Conservation (phyloP, 2,113 vertebrate species). For the Caranx melampygus region DNA sequence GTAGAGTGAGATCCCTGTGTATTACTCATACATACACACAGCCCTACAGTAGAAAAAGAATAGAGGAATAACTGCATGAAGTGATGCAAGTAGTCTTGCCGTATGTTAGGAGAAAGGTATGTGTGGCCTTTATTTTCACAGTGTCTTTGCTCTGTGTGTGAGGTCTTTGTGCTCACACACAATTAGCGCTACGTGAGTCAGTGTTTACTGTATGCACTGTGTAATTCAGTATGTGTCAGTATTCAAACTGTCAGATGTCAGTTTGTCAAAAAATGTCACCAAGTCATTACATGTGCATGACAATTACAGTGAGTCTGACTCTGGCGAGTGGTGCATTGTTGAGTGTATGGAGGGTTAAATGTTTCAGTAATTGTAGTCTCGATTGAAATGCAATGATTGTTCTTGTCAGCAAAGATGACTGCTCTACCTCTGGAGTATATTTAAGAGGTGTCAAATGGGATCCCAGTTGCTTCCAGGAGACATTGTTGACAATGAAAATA, state of each 20-base stretch:
- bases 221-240: conserved; percentile 6
- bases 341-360: conserved; percentile 43
- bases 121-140: conserved; percentile 4
- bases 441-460: conserved; percentile 64
- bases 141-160: conserved; percentile 1
- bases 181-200: conserved; percentile 15
- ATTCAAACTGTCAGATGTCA: conserved; percentile 24
- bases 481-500: conserved; percentile 76
- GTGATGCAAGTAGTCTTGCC: conserved; percentile 30
- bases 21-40: conserved; percentile 62
- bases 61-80: conserved; percentile 41
- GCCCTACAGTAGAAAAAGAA: conserved; percentile 25
- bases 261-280: conserved; percentile 14
- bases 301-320: conserved; percentile 12
- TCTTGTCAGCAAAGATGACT: conserved; percentile 67
- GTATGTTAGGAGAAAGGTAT: conserved; percentile 22
- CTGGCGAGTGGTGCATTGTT: not conserved
- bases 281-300: not conserved
- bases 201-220: not conserved
- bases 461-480: conserved; percentile 61
- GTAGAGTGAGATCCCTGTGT: conserved; percentile 42
- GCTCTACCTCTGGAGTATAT: conserved; percentile 69
- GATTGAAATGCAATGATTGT: conserved; percentile 66
- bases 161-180: not conserved
- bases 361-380: conserved; percentile 57